Evolutionary conservation across 2,888 invertebrate species (phyloP).

Genomic region (Beris chalybata): DNA sequence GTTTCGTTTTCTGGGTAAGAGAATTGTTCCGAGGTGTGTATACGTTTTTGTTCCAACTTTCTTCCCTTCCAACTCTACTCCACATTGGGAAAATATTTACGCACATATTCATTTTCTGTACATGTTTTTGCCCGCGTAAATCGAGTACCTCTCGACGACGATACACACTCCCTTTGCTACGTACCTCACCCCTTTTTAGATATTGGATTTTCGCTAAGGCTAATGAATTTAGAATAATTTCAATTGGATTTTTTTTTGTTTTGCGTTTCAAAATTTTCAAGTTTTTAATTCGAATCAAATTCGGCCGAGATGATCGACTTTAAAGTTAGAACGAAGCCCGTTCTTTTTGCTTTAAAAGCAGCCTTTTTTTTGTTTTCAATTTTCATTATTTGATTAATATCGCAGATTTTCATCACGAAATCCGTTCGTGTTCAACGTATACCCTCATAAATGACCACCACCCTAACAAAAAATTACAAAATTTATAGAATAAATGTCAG

Average conservation of each 20-base stretch:
- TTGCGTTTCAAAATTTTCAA: not conserved
- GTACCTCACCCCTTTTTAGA: not conserved
- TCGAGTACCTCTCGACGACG: constrained; percentile 1
- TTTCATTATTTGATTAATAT: too few relatives aligned
- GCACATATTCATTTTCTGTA: constrained; percentile 22
- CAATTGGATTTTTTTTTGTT: not conserved
- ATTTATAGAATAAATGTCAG: too few relatives aligned
- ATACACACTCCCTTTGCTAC: not conserved
- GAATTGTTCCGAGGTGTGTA: constrained; percentile 11
- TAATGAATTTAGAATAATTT: constrained; percentile 10
- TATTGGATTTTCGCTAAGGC: constrained; percentile 15
- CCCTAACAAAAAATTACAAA: too few relatives aligned
- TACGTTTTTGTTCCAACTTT: constrained; percentile 17
- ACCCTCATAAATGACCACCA: too few relatives aligned
- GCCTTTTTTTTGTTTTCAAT: too few relatives aligned
- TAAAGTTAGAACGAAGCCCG: too few relatives aligned
- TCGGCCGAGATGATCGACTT: too few relatives aligned
- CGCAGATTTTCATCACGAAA: too few relatives aligned
- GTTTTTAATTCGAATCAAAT: too few relatives aligned
- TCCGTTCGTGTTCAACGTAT: too few relatives aligned
- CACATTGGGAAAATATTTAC: constrained; percentile 25
- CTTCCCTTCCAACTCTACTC: constrained; percentile 8
- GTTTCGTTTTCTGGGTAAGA: constrained; percentile 1
- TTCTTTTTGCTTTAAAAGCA: too few relatives aligned
- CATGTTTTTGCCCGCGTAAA: constrained; percentile 17